Conservation (phyloP, 2,113 vertebrate genomes). For the Dipodomys merriami region DNA sequence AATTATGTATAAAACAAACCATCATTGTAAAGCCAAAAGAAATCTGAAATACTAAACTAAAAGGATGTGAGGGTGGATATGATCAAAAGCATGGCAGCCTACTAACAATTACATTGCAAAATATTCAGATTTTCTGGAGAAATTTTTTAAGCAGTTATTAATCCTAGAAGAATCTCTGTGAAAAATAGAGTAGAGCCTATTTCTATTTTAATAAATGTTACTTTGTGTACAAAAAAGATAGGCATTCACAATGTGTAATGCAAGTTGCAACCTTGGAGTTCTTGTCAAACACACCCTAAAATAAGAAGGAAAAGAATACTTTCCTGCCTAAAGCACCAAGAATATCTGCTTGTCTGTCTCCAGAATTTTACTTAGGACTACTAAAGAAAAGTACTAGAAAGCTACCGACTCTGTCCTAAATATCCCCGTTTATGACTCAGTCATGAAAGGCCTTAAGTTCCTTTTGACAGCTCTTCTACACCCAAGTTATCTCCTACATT, state of each 20-base stretch:
- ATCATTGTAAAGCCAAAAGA: conserved; percentile 41
- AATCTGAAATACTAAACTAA: conserved; percentile 15
- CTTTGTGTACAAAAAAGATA: background rate
- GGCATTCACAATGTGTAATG: background rate
- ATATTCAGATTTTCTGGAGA: background rate
- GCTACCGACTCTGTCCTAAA: background rate
- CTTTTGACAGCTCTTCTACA: background rate
- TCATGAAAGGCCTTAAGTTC: background rate
- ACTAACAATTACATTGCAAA: background rate
- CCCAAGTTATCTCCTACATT: background rate
- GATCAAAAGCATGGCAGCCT: background rate
- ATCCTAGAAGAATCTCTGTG: conserved; percentile 20
- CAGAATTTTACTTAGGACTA: background rate
- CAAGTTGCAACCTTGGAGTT: background rate
- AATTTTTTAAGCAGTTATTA: background rate
- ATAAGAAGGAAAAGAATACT: background rate
- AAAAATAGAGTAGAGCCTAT: conserved; percentile 27
- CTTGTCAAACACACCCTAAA: background rate
- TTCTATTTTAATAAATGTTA: background rate
- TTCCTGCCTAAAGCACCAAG: background rate
- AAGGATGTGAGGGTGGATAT: background rate
- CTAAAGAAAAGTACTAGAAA: background rate
- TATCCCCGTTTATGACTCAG: background rate
- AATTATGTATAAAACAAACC: conserved; percentile 71
- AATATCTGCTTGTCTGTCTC: background rate